Evolutionary conservation across 2,113 vertebrate species (phyloP).

Genomic region (Grantiella picta): DNA sequence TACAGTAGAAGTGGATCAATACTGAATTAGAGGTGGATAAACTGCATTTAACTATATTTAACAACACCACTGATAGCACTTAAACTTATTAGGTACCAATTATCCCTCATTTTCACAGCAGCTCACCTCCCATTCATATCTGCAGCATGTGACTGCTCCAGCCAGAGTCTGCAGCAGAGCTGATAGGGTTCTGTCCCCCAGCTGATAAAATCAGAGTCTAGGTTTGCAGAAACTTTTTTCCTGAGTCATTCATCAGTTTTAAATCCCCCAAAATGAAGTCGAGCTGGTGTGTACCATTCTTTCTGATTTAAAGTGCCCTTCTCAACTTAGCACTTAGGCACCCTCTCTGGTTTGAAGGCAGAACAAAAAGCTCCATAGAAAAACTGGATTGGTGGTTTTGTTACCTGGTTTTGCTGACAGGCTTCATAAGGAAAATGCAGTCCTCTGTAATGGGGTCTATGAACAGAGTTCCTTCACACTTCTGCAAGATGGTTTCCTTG

Average conservation of each 20-base stretch:
- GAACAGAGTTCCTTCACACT: background rate
- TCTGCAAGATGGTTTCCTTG: background rate
- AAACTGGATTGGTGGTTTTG: background rate
- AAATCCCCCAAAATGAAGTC: background rate
- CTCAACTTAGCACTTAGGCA: background rate
- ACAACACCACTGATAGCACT: constrained; percentile 42
- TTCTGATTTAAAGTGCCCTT: background rate
- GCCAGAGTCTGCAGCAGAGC: background rate
- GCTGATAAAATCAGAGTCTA: background rate
- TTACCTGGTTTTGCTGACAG: background rate
- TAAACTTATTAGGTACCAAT: constrained; percentile 39
- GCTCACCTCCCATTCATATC: background rate
- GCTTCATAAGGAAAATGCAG: background rate
- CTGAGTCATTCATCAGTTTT: background rate
- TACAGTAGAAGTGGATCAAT: constrained; percentile 13
- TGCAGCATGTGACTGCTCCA: background rate
- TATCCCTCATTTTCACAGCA: constrained; percentile 22
- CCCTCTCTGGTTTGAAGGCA: background rate
- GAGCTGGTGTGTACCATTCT: background rate
- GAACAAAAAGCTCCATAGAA: background rate
- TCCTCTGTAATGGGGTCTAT: background rate
- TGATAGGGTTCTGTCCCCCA: background rate
- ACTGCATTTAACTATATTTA: constrained; percentile 59
- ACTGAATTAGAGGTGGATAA: constrained; percentile 43
- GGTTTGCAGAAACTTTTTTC: background rate